Evolutionary conservation across 2,797 vertebrate genomes (phyloP).

Genomic region (Thaleichthys pacificus): DNA sequence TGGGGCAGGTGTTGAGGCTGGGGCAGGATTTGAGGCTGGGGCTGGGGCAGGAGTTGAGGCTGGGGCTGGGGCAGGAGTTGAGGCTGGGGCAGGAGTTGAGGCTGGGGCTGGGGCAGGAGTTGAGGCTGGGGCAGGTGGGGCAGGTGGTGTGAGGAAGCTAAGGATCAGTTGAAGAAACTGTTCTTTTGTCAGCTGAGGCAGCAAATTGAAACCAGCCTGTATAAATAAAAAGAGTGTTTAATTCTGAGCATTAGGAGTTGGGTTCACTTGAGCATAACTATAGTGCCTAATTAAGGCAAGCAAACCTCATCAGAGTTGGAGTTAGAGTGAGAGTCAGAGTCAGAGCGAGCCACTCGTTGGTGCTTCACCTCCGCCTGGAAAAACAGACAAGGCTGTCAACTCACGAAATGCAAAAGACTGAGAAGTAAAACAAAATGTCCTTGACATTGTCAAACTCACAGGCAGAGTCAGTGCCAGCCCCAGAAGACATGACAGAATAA

Average conservation of each 20-base stretch:
- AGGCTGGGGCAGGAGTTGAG: background rate
- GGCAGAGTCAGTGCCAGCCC: constrained; percentile 27
- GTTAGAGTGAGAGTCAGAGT: constrained; percentile 12
- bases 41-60: background rate
- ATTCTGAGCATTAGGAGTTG: background rate
- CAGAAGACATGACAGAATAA: constrained; percentile 25
- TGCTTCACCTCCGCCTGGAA: constrained; percentile 19
- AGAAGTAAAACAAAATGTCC: background rate
- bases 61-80: background rate
- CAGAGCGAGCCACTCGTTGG: background rate
- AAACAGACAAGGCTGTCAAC: background rate
- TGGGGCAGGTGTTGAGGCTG: background rate
- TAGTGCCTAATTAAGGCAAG: background rate
- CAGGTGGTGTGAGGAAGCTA: background rate
- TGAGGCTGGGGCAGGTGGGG: background rate
- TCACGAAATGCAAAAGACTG: background rate
- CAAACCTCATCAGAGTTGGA: constrained; percentile 36
- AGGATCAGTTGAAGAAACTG: constrained; percentile 27
- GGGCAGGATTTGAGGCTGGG: too few species aligned
- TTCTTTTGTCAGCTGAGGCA: background rate
- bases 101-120: background rate
- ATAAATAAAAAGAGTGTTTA: background rate
- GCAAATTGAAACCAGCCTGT: background rate
- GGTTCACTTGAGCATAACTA: background rate
- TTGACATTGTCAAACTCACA: constrained; percentile 21